A percentile compares a stretch with the other conserved stretches of the same genome.
These are phyloP conservation scores for Rhegmatorhina hoffmannsi DNA, from an alignment of 2,113 vertebrate species.

Conservation along the genomic window DNA sequence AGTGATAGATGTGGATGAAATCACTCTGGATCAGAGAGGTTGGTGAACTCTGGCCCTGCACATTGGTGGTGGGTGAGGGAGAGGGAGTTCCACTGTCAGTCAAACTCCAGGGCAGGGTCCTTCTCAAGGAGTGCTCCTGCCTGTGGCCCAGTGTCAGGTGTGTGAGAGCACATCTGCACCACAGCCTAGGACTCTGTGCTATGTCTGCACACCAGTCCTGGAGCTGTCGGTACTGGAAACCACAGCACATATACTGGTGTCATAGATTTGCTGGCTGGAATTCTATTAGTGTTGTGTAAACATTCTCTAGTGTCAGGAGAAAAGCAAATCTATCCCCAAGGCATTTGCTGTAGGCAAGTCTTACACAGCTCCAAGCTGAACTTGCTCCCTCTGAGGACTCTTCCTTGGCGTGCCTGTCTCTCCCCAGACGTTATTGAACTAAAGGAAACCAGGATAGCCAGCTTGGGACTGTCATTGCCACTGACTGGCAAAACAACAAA, in stretches of 20 bases:
- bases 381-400: not conserved
- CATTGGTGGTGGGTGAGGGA: not conserved
- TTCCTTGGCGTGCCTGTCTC: not conserved
- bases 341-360: not conserved
- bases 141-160: not conserved
- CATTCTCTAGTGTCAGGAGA: not conserved
- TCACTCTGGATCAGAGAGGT: not conserved
- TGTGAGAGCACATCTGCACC: not conserved
- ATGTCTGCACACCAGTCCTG: not conserved
- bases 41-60: not conserved
- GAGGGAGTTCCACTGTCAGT: not conserved
- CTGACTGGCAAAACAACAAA: not conserved
- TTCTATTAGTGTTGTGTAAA: not conserved
- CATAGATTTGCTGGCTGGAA: not conserved
- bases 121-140: not conserved
- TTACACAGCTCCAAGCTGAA: not conserved
- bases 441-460: not conserved
- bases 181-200: fast-evolving
- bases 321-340: not conserved
- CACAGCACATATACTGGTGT: not conserved
- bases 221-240: not conserved
- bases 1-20: not conserved
- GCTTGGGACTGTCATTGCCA: not conserved
- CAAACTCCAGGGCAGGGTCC: not conserved
- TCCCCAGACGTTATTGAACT: not conserved